Percentiles rank a stretch among this genome's conserved stretches.
Conservation (phyloP, 2,113 vertebrate genomes). For the Heterotilapia buettikoferi region DNA sequence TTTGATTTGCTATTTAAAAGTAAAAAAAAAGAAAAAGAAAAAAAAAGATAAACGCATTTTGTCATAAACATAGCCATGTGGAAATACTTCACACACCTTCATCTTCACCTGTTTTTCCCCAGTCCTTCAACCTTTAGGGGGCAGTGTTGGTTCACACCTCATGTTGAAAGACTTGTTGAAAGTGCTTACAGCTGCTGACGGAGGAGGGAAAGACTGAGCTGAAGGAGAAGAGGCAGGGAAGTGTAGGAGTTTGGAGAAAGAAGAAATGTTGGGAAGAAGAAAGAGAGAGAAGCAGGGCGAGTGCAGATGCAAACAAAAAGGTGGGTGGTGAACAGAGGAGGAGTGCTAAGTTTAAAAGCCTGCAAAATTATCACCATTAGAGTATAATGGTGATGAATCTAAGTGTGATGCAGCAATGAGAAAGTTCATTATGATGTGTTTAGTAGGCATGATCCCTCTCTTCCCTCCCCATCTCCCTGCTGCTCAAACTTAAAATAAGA, state of each 20-base stretch:
- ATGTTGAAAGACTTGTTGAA: slow-evolving; percentile 21
- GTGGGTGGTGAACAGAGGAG: slow-evolving; percentile 36
- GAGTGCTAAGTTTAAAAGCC: slow-evolving; percentile 24
- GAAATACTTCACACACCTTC: not conserved
- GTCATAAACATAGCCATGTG: not conserved
- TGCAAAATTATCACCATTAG: slow-evolving; percentile 30
- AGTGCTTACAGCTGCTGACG: slow-evolving; percentile 29
- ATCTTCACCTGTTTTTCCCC: not conserved
- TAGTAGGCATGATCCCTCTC: not conserved
- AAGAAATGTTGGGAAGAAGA: slow-evolving; percentile 13
- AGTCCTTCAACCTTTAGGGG: slow-evolving; percentile 55
- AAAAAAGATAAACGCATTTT: not conserved
- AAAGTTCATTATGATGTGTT: slow-evolving; percentile 40
- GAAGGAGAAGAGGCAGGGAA: slow-evolving; percentile 27
- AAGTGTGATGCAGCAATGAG: slow-evolving; percentile 11
- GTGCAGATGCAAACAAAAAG: slow-evolving; percentile 39
- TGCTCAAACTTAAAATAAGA: not conserved
- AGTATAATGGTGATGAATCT: slow-evolving; percentile 10
- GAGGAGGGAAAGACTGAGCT: slow-evolving; percentile 16
- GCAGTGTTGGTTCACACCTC: slow-evolving; percentile 68
- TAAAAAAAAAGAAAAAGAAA: not conserved
- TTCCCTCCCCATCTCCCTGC: not conserved
- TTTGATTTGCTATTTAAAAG: not conserved
- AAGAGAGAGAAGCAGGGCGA: slow-evolving; percentile 12
- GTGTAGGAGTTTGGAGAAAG: slow-evolving; percentile 50